Base-by-base conservation (phyloP, 2,797 vertebrate genomes). In the Odontamblyopus rebecca region DNA sequence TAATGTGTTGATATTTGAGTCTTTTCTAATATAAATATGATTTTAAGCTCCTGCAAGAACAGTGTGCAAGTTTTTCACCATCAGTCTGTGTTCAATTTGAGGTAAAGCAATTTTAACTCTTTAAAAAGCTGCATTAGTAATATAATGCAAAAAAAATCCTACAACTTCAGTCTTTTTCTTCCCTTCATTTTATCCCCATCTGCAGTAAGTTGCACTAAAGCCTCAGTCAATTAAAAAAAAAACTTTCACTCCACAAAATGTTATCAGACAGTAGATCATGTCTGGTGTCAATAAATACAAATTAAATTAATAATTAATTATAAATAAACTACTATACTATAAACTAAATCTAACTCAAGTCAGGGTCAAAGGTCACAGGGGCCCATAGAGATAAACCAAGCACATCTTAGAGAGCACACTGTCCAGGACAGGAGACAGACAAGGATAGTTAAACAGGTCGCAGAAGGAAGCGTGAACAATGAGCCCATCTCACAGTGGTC, bases 51-150 rank as follows among this genome's bases (percentile, higher is more conserved):
- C 89, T n/a, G 51, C 1, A 53, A 48, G 16, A 48, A 48, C 44
- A 48, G 3, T 48, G 44, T 48, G 2, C 13, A 48, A 15, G 44
- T 48, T 7, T 38, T 38, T 38, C 35, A 38, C 35, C 35, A 9
- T 38, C 35, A 41, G 86, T 84, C 79, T 79, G 82, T 79, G 76
- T 84, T 89, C 87, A 77, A 86, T 83, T 84, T 75, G 85, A 84
- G 88, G 88, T 86, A 81, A 86, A 90, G 88, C 86, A 87, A 92
- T 93, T 93, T 92, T 92, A 93, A 91, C 92, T 90, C 44, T 81
- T 26, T 26, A 57, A 57, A 56, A 56, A 12, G 61, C 87, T 86
- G 90, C 89, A 90, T 93, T 93, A 90, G 11, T 48, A 48, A 48
- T 15, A 3, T 9, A 38, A 38, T 35, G 6, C 32, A 38, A 38